Conservation (phyloP, 2,888 invertebrate genomes). For the Apamea sordens region DNA sequence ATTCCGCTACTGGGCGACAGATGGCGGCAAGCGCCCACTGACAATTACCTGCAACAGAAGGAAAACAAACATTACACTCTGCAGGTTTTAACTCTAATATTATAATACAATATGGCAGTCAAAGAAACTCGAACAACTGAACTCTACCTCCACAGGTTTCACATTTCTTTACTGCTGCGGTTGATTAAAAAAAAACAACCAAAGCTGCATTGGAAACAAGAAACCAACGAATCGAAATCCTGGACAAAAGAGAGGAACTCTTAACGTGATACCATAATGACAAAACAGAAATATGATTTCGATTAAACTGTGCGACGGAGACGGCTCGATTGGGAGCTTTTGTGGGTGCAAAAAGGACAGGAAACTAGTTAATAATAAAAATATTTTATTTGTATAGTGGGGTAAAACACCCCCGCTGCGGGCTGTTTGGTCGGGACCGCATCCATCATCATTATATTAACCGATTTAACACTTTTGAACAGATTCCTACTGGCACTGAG, state of each 20-base stretch:
- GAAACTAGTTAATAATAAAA: constrained; percentile 89
- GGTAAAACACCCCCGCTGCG: constrained; percentile 90
- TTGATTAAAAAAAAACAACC: constrained; percentile 79
- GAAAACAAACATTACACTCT: constrained; percentile 61
- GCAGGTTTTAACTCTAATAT: constrained; percentile 53
- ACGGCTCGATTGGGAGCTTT: constrained; percentile 74
- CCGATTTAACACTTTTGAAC: constrained; percentile 91
- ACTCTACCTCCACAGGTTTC: constrained; percentile 70
- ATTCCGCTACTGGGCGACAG: constrained; percentile 82
- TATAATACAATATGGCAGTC: constrained; percentile 42
- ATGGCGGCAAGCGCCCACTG: constrained; percentile 77
- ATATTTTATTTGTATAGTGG: constrained; percentile 90
- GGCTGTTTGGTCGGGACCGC: constrained; percentile 87
- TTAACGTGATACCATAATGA: constrained; percentile 90
- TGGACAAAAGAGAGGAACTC: constrained; percentile 89
- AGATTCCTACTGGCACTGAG: constrained; percentile 81
- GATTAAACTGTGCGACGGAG: constrained; percentile 87
- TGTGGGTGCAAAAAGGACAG: constrained; percentile 81
- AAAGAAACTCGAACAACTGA: constrained; percentile 54
- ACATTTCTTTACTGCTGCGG: constrained; percentile 80
- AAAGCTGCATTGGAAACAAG: constrained; percentile 87
- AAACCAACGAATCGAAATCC: constrained; percentile 86
- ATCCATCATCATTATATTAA: constrained; percentile 91
- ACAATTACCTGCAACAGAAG: constrained; percentile 73
- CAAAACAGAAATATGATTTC: constrained; percentile 91